Base-by-base conservation (phyloP, 2,797 vertebrate species). In the Euphonia xanthogaster region DNA sequence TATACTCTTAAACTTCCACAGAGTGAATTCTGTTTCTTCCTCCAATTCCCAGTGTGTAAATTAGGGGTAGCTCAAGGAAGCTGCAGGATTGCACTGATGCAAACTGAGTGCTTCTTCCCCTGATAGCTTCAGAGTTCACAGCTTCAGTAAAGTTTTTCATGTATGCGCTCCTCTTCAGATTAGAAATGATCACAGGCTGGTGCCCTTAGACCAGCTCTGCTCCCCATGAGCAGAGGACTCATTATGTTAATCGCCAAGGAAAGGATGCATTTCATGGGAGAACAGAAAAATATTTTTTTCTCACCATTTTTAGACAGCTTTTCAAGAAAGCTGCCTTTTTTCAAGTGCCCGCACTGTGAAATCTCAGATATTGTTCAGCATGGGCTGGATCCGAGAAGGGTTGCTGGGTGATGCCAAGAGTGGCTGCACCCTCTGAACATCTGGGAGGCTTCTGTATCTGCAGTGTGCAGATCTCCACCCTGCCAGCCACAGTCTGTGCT, bases 21-120 rank as follows among this genome's bases (percentile, higher is more conserved):
- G 44, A 57, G 55, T n/a, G 44, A 91, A 58, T 63, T 54, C 33
- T 30, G 4, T 45, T 94, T 92, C 77, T 94, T 85, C 72, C 81
- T 91, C 76, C 77, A 78, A 37, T 88, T 97, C 90, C 83, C 82
- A 65, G 28, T 87, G 73, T 89, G 86, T 94, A 95, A 97, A 97
- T 76, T 19, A 88, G 20, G 57, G 35, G 35, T 28, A 66, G 35
- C 54, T 85, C 31, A 48, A 40, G 55, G 40, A 58, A 79, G 44
- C 78, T 63, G 39, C 72, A 74, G 65, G n/a, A 14, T 39, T 86
- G 51, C 28, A 18, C 25, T 81, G 55, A n/a, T 86, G 63, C 20
- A 60, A 78, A 81, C 50, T 0, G 2, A 62, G 47, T 28, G 17
- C 48, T 77, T 31, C 14, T 76, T 79, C 39, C 22, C 57, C 54